These are phyloP conservation scores for Pungitius pungitius DNA, from an alignment of 2,113 vertebrate genomes.

Conservation along the genomic window DNA sequence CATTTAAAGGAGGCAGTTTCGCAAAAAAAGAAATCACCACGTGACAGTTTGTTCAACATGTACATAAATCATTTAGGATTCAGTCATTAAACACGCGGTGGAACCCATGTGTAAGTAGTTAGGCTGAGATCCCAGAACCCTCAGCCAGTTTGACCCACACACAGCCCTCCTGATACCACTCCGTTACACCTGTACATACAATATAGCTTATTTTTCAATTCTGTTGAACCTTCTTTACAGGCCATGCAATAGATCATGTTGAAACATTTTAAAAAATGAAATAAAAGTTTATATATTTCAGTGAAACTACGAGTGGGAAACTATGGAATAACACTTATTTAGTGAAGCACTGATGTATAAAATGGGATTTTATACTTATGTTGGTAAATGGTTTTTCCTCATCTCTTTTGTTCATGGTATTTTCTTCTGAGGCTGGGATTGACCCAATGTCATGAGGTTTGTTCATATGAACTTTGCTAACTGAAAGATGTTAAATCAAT, in stretches of 20 bases:
- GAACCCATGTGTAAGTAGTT: conserved; percentile 43
- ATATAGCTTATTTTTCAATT: conserved; percentile 85
- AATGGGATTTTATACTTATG: conserved; percentile 79
- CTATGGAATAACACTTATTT: conserved; percentile 81
- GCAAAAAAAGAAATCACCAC: conserved; percentile 48
- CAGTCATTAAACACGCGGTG: conserved; percentile 44
- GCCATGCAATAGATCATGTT: conserved; percentile 75
- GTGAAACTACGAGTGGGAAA: conserved; percentile 77
- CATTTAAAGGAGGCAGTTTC: conserved; percentile 49
- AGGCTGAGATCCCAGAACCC: conserved; percentile 38
- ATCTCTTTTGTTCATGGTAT: conserved; percentile 56
- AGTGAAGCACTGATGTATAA: conserved; percentile 73
- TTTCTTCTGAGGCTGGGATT: conserved; percentile 74
- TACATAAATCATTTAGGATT: conserved; percentile 59
- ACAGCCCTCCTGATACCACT: conserved; percentile 64
- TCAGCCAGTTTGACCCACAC: conserved; percentile 61
- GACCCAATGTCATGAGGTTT: conserved; percentile 70
- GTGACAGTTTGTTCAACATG: conserved; percentile 63
- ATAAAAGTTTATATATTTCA: conserved; percentile 82
- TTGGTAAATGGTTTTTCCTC: conserved; percentile 61
- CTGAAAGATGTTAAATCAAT: conserved; percentile 66
- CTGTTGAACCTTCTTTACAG: conserved; percentile 81
- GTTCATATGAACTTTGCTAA: conserved; percentile 60
- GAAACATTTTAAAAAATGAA: conserved; percentile 60
- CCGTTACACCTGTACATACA: conserved; percentile 80